Evolutionary conservation across 2,113 vertebrate species (phyloP).

Genomic region (Zingel zingel): DNA sequence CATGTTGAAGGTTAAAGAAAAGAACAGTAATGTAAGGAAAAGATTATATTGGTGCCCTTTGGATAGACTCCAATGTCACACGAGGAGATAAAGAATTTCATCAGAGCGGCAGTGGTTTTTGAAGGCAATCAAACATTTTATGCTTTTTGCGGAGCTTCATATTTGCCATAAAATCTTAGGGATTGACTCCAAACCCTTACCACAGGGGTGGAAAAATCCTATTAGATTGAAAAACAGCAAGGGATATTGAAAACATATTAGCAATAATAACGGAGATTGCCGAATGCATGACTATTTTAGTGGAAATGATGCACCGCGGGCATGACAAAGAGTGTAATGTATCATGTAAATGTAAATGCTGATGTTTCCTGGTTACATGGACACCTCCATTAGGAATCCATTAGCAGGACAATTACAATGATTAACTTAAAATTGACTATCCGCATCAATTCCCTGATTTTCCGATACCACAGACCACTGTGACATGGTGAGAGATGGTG

Average conservation of each 20-base stretch:
- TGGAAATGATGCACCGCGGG: constrained; percentile 36
- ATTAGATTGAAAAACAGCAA: constrained; percentile 67
- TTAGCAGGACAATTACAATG: constrained; percentile 52
- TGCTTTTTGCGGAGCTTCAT: constrained; percentile 55
- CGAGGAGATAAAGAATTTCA: constrained; percentile 70
- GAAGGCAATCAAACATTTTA: constrained; percentile 72
- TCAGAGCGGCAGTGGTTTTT: constrained; percentile 41
- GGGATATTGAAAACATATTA: constrained; percentile 60
- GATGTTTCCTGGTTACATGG: constrained; percentile 65
- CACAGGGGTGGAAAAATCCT: constrained; percentile 51
- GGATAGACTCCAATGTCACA: constrained; percentile 73
- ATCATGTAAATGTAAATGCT: constrained; percentile 56
- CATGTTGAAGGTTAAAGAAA: constrained; percentile 67
- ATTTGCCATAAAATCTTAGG: constrained; percentile 72
- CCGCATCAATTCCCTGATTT: constrained; percentile 37
- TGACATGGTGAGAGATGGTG: no score
- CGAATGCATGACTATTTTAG: constrained; percentile 48
- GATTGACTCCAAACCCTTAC: constrained; percentile 63
- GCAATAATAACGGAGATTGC: constrained; percentile 52
- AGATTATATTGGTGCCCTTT: constrained; percentile 70
- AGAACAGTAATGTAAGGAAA: constrained; percentile 52
- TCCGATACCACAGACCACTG: constrained; percentile 24
- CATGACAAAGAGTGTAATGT: constrained; percentile 21
- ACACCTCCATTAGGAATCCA: constrained; percentile 59
- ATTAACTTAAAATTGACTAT: constrained; percentile 57